These are phyloP conservation scores for Pocillopora grandis DNA, from an alignment of 92 coral and sea anemone genomes.

Conservation along the genomic window DNA sequence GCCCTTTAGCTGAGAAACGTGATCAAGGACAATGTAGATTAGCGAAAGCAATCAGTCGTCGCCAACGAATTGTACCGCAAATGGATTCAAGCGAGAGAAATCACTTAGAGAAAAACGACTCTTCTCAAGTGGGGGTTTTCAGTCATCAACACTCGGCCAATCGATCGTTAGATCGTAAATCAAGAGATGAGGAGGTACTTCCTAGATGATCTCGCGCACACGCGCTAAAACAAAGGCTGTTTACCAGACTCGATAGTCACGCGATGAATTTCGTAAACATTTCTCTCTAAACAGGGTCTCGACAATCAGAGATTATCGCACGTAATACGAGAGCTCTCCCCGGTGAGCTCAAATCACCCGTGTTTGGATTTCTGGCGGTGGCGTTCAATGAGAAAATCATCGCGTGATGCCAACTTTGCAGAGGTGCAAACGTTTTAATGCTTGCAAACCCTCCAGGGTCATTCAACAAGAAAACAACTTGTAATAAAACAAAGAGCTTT, in stretches of 20 bases:
- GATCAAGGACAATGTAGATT: too few relatives aligned
- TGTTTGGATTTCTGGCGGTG: not conserved
- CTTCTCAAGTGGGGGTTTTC: conserved; percentile 2
- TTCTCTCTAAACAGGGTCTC: conserved; percentile 16
- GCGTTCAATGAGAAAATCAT: conserved; percentile 6
- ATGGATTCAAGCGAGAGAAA: not conserved
- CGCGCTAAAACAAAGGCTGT: conserved; percentile 16
- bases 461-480: conserved; percentile 35
- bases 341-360: not conserved
- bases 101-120: not conserved
- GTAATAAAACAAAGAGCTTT: conserved; percentile 34
- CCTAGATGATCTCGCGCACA: conserved; percentile 16
- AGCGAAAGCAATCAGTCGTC: not conserved
- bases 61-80: not conserved
- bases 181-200: conserved; percentile 16
- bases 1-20: too few relatives aligned
- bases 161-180: conserved; percentile 24
- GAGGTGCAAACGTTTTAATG: conserved; percentile 9
- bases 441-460: conserved; percentile 34
- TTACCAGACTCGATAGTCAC: conserved; percentile 30
- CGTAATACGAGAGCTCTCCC: conserved; percentile 20
- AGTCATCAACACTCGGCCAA: conserved; percentile 1
- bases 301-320: conserved; percentile 2
- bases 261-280: conserved; percentile 20
- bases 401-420: conserved; percentile 36